Evolutionary conservation across 2,888 invertebrate genomes (phyloP), one percentile per base, ranked within the genome.

Genomic region (Osedax fenrisi): DNA sequence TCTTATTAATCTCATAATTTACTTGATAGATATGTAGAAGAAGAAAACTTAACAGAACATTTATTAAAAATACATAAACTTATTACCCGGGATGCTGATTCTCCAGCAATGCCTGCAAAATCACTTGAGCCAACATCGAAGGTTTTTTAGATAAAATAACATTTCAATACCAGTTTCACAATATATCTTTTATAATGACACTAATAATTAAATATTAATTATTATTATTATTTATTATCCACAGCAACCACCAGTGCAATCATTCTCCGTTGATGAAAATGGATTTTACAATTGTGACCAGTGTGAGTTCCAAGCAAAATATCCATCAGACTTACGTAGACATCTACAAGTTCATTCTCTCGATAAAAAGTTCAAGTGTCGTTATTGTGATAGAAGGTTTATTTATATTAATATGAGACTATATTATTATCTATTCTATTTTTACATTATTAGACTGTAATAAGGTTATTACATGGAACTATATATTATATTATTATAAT

Each of bases 351-450:
- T 84, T 0, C 85, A 85, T 76, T 80, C 81, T 3, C 74, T 82
- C 2, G 81, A 82, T 71, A 83, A 82, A 75, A 77, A 82, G 2
- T 83, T 81, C 76, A 81, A 81, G 66, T 85, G 85, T 78, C 79
- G 81, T 23, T 77, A 88, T 81, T 91, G 91, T 80, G 89, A 90
- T 3, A 90, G 90, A 0, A 89, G 89, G 79, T 91, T 91, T 81
- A 89, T 89, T 78, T 90, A n/a, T n/a, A n/a, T n/a, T n/a, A n/a
- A n/a, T n/a, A n/a, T n/a, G n/a, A n/a, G n/a, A n/a, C n/a, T n/a
- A n/a, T n/a, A n/a, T n/a, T n/a, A n/a, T n/a, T n/a, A n/a, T n/a
- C n/a, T n/a, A n/a, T n/a, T n/a, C n/a, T n/a, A n/a, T n/a, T n/a
- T n/a, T n/a, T n/a, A n/a, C n/a, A n/a, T n/a, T n/a, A n/a, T n/a